A percentile compares a stretch with the other conserved stretches of the same genome.
phyloP scores from a whole-genome alignment of 2,888 invertebrate species.

The Cremastinae sp. region DNA sequence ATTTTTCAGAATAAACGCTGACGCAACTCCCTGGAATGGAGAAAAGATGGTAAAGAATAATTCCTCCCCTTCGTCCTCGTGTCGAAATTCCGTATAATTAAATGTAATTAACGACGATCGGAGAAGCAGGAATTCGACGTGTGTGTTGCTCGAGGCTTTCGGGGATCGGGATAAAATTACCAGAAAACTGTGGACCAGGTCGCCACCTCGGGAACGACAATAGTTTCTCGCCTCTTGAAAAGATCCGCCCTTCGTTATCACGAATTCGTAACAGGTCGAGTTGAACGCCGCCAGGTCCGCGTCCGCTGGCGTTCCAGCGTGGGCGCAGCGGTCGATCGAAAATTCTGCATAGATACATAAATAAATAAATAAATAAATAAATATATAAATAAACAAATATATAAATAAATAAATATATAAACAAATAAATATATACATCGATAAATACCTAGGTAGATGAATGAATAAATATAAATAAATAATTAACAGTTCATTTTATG shows the following conservation, averaged over 20 bases:
- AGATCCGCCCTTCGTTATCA: constrained; percentile 90
- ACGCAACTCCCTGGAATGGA: constrained; percentile 82
- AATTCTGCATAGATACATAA: constrained; percentile 84
- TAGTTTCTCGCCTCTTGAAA: constrained; percentile 90
- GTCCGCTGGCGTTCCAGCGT: constrained; percentile 88
- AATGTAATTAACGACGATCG: too few species aligned
- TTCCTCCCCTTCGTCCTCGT: not conserved
- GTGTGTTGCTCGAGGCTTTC: not conserved
- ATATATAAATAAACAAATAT: too few species aligned
- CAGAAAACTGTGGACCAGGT: constrained; percentile 87
- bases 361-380: not conserved
- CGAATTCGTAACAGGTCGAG: constrained; percentile 94
- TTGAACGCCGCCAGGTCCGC: constrained; percentile 91
- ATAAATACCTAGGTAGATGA: too few species aligned
- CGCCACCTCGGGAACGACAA: constrained; percentile 88
- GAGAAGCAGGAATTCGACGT: not conserved
- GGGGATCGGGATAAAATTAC: constrained; percentile 71
- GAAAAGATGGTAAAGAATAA: not conserved
- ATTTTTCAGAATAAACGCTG: constrained; percentile 88
- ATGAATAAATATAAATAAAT: too few species aligned
- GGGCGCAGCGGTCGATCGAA: constrained; percentile 91
- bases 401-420: too few species aligned
- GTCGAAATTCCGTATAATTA: not conserved
- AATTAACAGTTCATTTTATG: too few species aligned
- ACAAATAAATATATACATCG: too few species aligned